Base-by-base conservation (phyloP, 2,113 vertebrate species). In the Toxostoma redivivum region DNA sequence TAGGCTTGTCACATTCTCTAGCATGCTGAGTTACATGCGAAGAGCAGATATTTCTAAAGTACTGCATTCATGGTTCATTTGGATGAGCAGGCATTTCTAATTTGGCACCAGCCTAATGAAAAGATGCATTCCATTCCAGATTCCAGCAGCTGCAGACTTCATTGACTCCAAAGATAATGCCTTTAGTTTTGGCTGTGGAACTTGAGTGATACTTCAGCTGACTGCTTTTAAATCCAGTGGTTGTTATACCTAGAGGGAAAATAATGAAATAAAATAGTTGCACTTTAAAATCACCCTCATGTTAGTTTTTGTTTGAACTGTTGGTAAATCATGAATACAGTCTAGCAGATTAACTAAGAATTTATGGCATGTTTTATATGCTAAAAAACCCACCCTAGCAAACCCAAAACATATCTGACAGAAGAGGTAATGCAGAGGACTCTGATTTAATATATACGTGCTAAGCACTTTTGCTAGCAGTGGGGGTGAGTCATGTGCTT, bases 51-150 rank as follows among this genome's bases (percentile, higher is more conserved):
- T 70, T 97, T 97, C 92, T 95, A 64, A 96, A 97, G 90, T 94
- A 15, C 90, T 96, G 93, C 95, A 95, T 95, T 96, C 95, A 96
- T 94, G 93, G 85, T 90, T 96, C 90, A 96, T 96, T 97, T 96
- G 95, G 96, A 97, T 96, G 96, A 96, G 94, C 92, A 96, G 94
- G 94, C 93, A 96, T 97, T 97, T 96, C 94, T 96, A 95, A 96
- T 96, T 97, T 96, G 92, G 95, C 93, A 96, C 92, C 93, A 97
- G 94, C 45, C 90, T 96, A 90, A 92, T 96, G 95, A 97, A 97
- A 96, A 88, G 94, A 94, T 93, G 67, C 95, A 96, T 96, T 97
- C 95, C 95, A 93, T 85, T 93, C 90, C 92, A 88, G 94, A 97
- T 97, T 94, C 95, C 95, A 95, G 93, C 94, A 96, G 96, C 95